Conservation (phyloP, 2,888 invertebrate genomes). For the Augiades crinisus region DNA sequence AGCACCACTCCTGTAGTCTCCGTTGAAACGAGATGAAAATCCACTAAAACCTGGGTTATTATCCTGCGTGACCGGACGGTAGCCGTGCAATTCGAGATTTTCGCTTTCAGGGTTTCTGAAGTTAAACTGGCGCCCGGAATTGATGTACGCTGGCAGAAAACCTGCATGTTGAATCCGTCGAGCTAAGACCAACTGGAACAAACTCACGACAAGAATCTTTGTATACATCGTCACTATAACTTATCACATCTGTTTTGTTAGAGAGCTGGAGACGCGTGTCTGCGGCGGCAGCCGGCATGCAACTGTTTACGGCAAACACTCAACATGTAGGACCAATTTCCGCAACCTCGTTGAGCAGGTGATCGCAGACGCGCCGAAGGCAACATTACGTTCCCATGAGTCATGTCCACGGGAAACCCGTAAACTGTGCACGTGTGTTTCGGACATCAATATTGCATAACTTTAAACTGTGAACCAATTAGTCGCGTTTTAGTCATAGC, state of each 20-base stretch:
- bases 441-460: background rate
- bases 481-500: too few species aligned
- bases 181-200: background rate
- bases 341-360: background rate
- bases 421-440: background rate
- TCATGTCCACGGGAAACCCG: background rate
- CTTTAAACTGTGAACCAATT: too few species aligned
- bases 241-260: background rate
- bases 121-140: background rate
- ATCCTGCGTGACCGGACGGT: background rate
- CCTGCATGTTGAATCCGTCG: background rate
- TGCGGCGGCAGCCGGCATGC: background rate
- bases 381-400: background rate
- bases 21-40: background rate
- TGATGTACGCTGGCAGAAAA: background rate
- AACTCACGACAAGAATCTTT: background rate
- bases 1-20: background rate
- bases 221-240: background rate
- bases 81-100: background rate
- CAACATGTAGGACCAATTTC: background rate
- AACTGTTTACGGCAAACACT: constrained; percentile 1
- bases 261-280: background rate
- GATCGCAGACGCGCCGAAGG: background rate
- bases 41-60: too few species aligned
- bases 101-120: background rate